A percentile compares a stretch with the other conserved stretches of the same genome.
phyloP scores from a whole-genome alignment of 2,888 invertebrate species.

The Mellilla xanthometata region DNA sequence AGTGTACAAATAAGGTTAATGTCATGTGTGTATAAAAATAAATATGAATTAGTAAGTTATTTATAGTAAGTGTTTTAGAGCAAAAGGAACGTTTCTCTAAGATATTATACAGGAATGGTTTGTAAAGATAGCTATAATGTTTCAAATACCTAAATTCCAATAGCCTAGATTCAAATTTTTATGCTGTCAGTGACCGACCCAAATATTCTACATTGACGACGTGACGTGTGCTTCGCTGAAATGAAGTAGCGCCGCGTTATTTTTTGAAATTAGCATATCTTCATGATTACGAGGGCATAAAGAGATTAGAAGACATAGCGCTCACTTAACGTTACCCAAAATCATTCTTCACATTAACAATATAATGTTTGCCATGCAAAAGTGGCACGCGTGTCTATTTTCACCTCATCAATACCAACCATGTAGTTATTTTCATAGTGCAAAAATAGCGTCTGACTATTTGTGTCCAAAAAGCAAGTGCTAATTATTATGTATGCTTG shows the following conservation, averaged over 20 bases:
- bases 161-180: slow-evolving; percentile 45
- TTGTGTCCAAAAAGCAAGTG: slow-evolving; percentile 13
- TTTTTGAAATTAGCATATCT: slow-evolving; percentile 61
- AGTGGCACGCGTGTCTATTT: no score
- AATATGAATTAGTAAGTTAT: no score
- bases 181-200: slow-evolving; percentile 71
- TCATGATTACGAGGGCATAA: slow-evolving; percentile 63
- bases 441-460: neutral
- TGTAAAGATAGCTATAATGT: slow-evolving; percentile 3
- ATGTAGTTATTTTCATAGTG: no score
- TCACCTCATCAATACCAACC: no score
- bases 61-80: neutral
- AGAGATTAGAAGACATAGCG: slow-evolving; percentile 43
- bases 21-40: no score
- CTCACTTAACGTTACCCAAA: no score
- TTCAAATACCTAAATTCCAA: slow-evolving; percentile 17
- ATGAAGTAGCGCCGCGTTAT: slow-evolving; percentile 61
- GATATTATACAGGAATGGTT: no score
- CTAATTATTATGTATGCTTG: neutral
- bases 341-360: no score
- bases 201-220: slow-evolving; percentile 58
- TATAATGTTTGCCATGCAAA: no score
- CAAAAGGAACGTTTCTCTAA: no score
- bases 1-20: no score
- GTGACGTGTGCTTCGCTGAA: slow-evolving; percentile 58